Base-by-base conservation (phyloP, 2,113 vertebrate species). In the Thunnus maccoyii region DNA sequence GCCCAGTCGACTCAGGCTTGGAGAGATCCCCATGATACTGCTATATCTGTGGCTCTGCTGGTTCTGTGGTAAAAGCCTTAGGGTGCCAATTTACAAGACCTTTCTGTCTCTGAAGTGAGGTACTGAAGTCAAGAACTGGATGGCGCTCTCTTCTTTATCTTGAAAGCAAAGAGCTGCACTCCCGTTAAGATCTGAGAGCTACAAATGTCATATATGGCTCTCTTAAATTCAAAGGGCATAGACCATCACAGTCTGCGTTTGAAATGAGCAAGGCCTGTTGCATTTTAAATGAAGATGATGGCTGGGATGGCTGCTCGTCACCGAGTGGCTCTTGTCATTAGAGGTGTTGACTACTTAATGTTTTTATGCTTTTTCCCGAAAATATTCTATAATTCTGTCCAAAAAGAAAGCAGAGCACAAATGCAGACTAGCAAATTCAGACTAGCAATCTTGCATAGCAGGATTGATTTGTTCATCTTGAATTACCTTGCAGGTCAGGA, bases 201-300 rank as follows among this genome's bases (percentile, higher is more conserved):
- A 80, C 85, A 84, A 83, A 84, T 84, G 56, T 55, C 64, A 86
- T 80, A 74, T 80, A 80, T 56, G 72, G 65, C 64, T 80, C 58
- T 47, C 32, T 46, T 71, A 77, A 62, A 84, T 78, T 91, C 89
- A 91, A 91, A 91, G 80, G 75, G 85, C 87, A 89, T 82, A 62
- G 61, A 88, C 27, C 72, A 89, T 89, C 78, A 88, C 58, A 85
- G 85, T 27, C 18, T 62, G 57, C 15, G 54, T 74, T 63, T 75
- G 67, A 75, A 84, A 74, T n/a, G 62, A 84, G 79, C 50, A 41
- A 20, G 27, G 57, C 46, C 72, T 57, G 48, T 48, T 81, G 79
- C 69, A 79, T 82, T 22, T 66, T 32, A 80, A 79, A 84, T 76
- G 11, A 54, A 57, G 32, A 60, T 4, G 25, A 18, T 7, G 51